A percentile compares a stretch with the other conserved stretches of the same genome.
phyloP scores from a whole-genome alignment of 2,113 vertebrate genomes.

The Scopus umbretta region DNA sequence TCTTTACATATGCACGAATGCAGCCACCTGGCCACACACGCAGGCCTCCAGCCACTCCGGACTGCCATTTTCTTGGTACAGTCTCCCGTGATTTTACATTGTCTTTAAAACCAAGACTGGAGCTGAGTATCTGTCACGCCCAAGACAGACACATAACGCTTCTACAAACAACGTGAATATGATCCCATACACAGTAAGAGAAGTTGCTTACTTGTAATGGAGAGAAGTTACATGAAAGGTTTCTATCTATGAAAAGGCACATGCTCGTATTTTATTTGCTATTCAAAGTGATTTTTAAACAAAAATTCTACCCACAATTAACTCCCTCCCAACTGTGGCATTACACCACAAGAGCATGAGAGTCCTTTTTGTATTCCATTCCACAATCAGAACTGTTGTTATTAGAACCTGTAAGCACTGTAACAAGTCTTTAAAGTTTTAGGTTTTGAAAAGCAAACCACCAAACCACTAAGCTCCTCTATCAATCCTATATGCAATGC shows the following conservation, averaged over 20 bases:
- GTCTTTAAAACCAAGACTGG: not conserved
- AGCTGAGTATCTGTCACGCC: not conserved
- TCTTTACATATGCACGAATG: fast-evolving
- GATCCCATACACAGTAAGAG: not conserved
- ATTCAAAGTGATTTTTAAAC: not conserved
- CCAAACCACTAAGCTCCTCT: not conserved
- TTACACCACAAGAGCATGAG: not conserved
- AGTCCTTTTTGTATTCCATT: not conserved
- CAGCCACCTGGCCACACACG: not conserved
- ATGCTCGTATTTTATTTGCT: not conserved
- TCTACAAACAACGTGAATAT: not conserved
- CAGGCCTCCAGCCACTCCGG: not conserved
- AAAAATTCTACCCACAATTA: not conserved
- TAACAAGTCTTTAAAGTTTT: not conserved
- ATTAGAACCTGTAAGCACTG: not conserved
- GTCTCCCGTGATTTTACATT: not conserved
- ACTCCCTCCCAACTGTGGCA: not conserved
- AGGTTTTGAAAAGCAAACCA: not conserved
- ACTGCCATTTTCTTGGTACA: not conserved
- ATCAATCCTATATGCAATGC: not conserved
- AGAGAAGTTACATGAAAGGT: not conserved
- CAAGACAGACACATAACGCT: fast-evolving
- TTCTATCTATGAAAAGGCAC: not conserved
- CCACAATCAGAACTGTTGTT: not conserved
- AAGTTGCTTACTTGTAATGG: not conserved